These are phyloP conservation scores for Trachelus stipa DNA, from an alignment of 2,888 invertebrate genomes.

Conservation along the genomic window DNA sequence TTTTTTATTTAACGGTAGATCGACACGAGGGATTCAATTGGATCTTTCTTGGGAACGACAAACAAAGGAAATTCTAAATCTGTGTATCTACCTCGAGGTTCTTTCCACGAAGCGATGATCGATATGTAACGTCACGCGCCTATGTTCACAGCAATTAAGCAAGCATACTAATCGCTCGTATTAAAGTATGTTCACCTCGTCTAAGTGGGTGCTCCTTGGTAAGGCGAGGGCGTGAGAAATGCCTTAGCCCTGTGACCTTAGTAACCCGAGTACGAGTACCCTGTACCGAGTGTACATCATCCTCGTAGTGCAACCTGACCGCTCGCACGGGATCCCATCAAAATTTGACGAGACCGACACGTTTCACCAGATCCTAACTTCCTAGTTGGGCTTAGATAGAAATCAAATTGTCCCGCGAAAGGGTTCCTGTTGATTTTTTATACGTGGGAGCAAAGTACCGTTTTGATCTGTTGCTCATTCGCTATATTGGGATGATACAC, in stretches of 20 bases:
- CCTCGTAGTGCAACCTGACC: background rate
- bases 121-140: slow-evolving; percentile 57
- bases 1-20: background rate
- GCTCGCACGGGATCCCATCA: slow-evolving; percentile 44
- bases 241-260: slow-evolving; percentile 65
- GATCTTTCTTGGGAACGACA: background rate
- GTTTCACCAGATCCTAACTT: slow-evolving; percentile 31
- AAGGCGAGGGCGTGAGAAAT: slow-evolving; percentile 66
- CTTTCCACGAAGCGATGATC: slow-evolving; percentile 47
- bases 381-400: background rate
- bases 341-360: slow-evolving; percentile 59
- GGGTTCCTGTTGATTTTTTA: slow-evolving; percentile 19
- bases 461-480: background rate
- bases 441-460: slow-evolving; percentile 40
- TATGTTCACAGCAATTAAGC: slow-evolving; percentile 63
- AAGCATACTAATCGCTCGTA: slow-evolving; percentile 62
- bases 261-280: slow-evolving; percentile 46
- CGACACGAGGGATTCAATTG: background rate
- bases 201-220: slow-evolving; percentile 62
- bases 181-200: slow-evolving; percentile 57
- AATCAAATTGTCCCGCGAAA: background rate
- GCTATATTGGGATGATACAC: background rate
- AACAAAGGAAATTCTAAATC: background rate
- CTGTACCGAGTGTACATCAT: background rate
- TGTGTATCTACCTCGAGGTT: background rate